These are phyloP conservation scores for Eurytoma adleriae DNA, from an alignment of 2,888 invertebrate genomes.

Conservation along the genomic window DNA sequence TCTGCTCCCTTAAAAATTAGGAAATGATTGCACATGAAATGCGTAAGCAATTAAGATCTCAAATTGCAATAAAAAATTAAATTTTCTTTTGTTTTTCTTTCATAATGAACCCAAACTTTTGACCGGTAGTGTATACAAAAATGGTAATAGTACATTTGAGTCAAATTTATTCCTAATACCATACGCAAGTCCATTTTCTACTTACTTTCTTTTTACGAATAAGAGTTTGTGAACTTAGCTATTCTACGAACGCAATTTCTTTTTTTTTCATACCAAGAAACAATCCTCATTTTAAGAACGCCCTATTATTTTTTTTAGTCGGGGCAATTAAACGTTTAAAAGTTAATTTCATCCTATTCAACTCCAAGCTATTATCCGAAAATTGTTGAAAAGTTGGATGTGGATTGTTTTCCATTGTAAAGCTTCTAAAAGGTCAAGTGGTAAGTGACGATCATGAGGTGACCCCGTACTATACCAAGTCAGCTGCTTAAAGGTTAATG, in stretches of 20 bases:
- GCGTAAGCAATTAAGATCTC: no score
- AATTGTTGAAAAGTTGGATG: no score
- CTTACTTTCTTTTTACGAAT: background rate
- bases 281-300: background rate
- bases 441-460: background rate
- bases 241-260: slow-evolving; percentile 4
- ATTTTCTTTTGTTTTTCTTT: no score
- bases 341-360: background rate
- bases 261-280: slow-evolving; percentile 9
- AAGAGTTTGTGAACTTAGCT: background rate
- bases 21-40: no score
- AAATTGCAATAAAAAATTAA: no score
- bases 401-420: no score
- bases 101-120: no score
- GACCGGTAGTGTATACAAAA: no score
- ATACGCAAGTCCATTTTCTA: background rate
- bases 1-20: no score
- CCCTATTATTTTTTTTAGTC: background rate
- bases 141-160: no score
- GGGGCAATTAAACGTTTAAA: background rate
- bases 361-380: background rate
- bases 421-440: no score
- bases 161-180: no score
- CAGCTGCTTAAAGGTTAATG: background rate
- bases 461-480: background rate